A percentile compares a stretch with the other conserved stretches of the same genome.
phyloP scores from a whole-genome alignment of 2,797 vertebrate genomes.

The Nyctibius grandis region DNA sequence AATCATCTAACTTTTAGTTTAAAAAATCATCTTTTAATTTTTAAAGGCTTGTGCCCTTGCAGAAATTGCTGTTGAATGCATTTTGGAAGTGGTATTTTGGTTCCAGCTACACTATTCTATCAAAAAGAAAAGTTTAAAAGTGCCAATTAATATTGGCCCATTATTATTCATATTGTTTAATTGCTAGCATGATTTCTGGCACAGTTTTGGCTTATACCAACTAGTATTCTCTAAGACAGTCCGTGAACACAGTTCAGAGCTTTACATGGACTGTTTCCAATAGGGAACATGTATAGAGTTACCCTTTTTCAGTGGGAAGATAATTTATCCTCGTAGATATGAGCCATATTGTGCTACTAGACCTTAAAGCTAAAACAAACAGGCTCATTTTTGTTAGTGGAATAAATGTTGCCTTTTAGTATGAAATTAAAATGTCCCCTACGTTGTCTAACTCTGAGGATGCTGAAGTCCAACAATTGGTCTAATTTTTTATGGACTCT shows the following conservation, averaged over 20 bases:
- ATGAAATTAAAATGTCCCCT: background rate
- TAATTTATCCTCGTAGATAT: background rate
- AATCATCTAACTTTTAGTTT: background rate
- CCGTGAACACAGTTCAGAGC: background rate
- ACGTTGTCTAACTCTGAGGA: background rate
- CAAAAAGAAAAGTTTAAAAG: background rate
- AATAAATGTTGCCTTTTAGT: background rate
- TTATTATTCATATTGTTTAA: background rate
- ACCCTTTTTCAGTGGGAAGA: background rate
- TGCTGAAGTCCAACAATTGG: background rate
- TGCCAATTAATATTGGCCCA: background rate
- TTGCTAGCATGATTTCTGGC: background rate
- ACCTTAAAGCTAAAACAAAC: background rate
- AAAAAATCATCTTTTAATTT: background rate
- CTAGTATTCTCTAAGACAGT: background rate
- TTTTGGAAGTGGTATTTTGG: background rate
- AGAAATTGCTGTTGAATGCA: background rate
- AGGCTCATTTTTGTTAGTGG: rapidly evolving
- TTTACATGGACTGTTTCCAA: background rate
- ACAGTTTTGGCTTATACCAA: background rate
- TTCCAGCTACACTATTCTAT: background rate
- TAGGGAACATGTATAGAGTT: background rate
- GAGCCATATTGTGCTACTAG: background rate
- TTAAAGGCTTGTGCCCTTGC: background rate
- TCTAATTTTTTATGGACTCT: background rate